Percentiles rank a stretch among this genome's conserved stretches.
Conservation (phyloP, 1,140 invertebrate genomes). For the Apis laboriosa region DNA sequence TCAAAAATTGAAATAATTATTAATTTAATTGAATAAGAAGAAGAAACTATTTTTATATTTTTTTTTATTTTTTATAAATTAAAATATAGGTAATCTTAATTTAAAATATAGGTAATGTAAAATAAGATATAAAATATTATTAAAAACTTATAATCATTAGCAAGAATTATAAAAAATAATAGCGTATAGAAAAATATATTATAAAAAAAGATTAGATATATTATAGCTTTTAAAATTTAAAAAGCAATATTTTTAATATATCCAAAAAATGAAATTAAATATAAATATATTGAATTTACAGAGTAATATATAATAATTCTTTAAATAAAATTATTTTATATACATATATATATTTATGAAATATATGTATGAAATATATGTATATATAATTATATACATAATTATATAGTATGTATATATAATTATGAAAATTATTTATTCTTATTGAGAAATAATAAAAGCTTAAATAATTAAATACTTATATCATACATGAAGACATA, state of each 20-base stretch:
- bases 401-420: too few relatives aligned
- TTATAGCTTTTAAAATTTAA: neutral
- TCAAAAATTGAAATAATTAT: neutral
- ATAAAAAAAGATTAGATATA: neutral
- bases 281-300: neutral
- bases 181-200: neutral
- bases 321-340: neutral
- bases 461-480: neutral
- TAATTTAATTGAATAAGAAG: neutral
- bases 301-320: neutral
- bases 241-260: neutral
- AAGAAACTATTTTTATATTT: neutral
- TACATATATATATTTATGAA: neutral
- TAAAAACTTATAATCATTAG: too few relatives aligned
- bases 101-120: neutral
- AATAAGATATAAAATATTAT: neutral
- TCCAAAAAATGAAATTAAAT: neutral
- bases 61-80: neutral
- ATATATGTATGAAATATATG: neutral
- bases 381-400: neutral
- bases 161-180: too few relatives aligned
- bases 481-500: neutral
- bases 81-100: neutral
- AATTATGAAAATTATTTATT: neutral
- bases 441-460: neutral